phyloP scores from a whole-genome alignment of 2,888 invertebrate genomes.

The Oligia latruncula region DNA sequence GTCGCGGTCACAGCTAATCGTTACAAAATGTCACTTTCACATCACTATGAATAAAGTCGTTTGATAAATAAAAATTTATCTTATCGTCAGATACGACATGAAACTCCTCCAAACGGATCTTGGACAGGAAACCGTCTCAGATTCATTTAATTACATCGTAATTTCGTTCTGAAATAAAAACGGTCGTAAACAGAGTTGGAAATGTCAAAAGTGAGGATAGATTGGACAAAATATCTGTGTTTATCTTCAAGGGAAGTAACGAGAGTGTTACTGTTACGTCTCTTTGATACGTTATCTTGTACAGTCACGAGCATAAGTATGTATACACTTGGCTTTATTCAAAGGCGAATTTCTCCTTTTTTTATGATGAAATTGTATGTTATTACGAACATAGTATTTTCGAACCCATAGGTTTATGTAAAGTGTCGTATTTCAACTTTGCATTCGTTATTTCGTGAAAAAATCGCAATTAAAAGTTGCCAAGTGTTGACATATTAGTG shows the following conservation, averaged over 20 bases:
- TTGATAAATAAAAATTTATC: conserved; percentile 51
- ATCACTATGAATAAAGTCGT: conserved; percentile 44
- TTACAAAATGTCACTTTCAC: conserved; percentile 38
- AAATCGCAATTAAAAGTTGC: too few species aligned
- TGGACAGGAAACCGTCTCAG: conserved; percentile 67
- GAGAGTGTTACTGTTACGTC: conserved; percentile 5
- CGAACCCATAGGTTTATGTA: too few species aligned
- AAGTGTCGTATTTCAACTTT: too few species aligned
- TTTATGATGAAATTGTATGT: too few species aligned
- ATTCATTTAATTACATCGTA: conserved; percentile 73
- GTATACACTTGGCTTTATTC: too few species aligned
- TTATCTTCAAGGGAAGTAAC: conserved; percentile 51
- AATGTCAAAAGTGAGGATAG: conserved; percentile 53
- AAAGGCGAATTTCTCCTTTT: too few species aligned
- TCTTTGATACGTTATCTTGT: conserved; percentile 41
- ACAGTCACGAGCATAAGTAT: too few species aligned
- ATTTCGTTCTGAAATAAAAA: conserved; percentile 64
- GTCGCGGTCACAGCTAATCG: not conserved
- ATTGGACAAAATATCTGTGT: conserved; percentile 42
- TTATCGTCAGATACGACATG: conserved; percentile 33
- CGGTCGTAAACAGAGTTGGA: conserved; percentile 60
- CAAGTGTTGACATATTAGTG: too few species aligned
- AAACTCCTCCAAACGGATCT: conserved; percentile 55
- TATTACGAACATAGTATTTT: too few species aligned
- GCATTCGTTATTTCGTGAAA: too few species aligned